Conservation (phyloP, 2,113 vertebrate genomes). For the Thamnophis sirtalis region DNA sequence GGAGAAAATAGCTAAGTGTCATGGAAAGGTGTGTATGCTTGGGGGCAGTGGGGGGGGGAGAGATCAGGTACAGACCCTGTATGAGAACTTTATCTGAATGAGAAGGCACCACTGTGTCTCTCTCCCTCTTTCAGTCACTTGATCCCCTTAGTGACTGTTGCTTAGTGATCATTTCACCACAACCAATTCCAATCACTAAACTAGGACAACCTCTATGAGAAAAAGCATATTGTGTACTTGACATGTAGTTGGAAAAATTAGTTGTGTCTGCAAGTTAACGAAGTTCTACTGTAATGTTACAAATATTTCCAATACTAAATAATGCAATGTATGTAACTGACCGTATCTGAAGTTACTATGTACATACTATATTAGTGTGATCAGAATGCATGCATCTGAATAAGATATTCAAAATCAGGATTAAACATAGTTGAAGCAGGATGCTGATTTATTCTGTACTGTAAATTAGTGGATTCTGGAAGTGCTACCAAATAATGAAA, state of each 20-base stretch:
- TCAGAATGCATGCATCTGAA: conserved; percentile 47
- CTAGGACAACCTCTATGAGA: neutral
- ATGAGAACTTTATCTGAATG: neutral
- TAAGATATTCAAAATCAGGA: conserved; percentile 45
- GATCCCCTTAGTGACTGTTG: neutral
- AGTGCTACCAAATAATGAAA: conserved; percentile 67
- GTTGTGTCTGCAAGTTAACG: conserved; percentile 51
- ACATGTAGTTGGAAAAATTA: conserved; percentile 44
- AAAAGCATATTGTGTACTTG: conserved; percentile 21
- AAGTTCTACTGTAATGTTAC: conserved; percentile 61
- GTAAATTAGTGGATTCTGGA: conserved; percentile 61
- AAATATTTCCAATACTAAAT: conserved; percentile 53
- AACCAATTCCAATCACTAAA: neutral
- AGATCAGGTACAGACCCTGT: neutral
- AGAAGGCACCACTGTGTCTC: neutral
- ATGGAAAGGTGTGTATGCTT: no score
- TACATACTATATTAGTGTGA: conserved; percentile 58
- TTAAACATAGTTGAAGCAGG: conserved; percentile 46
- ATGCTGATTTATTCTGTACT: conserved; percentile 58
- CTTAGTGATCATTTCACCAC: neutral
- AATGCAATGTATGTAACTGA: conserved; percentile 55
- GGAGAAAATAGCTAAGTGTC: no score
- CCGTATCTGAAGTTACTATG: conserved; percentile 55
- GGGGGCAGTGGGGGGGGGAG: neutral
- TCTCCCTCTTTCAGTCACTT: neutral